Base-by-base conservation (phyloP, 2,797 vertebrate species). In the Tragopan temminckii region DNA sequence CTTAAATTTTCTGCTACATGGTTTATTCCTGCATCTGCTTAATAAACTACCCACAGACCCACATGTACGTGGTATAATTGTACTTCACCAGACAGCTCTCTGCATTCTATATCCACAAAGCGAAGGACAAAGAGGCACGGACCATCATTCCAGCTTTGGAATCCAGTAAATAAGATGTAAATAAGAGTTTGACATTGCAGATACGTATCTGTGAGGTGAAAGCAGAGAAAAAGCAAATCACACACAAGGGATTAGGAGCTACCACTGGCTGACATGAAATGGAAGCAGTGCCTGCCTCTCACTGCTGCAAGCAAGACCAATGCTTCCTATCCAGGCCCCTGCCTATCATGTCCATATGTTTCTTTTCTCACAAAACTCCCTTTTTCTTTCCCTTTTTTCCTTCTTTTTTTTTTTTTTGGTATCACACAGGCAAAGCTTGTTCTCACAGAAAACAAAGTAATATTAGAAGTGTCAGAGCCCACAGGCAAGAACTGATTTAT, bases 401-500 rank as follows among this genome's bases (percentile, higher is more conserved):
- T 43, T 43, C 10, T 50, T 25, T 27, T 15, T 15, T 9, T 50
- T 12, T 76, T 35, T 48, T 77, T 40, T 53, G 6, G 15, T 72
- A 72, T 80, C 85, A 79, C 63, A 68, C 0, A 86, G 48, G 27
- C 70, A 88, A 48, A 80, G 42, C 80, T 4, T 57, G 46, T 50
- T 85, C 27, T 75, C 53, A 66, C 57, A 80, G 61, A 75, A 94
- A 77, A 82, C 42, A 71, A 87, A 90, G 70, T 16, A 64, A 67
- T 52, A 80, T 1, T 46, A 27, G 45, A 68, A 77, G 61, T 75
- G 71, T 74, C 78, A 91, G 75, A 95, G 62, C 75, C 85, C 68
- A 85, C 24, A 71, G 78, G 83, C 71, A 95, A 91, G 38, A 93
- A 67, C 29, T 84, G 48, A 70, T 61, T 74, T 74, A 52, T 89